These are phyloP conservation scores for Ptyas mucosa DNA, from an alignment of 2,113 vertebrate species.

Conservation along the genomic window DNA sequence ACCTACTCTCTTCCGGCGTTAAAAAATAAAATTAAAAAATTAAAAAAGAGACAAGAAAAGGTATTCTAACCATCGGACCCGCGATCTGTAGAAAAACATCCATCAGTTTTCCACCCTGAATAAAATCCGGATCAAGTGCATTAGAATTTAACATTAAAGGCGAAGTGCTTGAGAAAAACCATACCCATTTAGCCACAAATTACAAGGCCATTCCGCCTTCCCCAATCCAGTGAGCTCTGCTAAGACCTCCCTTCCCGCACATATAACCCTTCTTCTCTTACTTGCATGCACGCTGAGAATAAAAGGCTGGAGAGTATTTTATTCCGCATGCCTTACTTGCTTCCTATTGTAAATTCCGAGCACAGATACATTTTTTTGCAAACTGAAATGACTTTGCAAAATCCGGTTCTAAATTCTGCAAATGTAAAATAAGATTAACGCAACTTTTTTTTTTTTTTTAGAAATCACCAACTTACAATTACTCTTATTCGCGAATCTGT, in stretches of 20 bases:
- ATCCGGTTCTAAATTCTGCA: not conserved
- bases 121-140: not conserved
- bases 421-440: not conserved
- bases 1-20: not conserved
- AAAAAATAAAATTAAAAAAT: not conserved
- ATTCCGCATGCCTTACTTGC: constrained; percentile 29
- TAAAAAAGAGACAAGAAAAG: not conserved
- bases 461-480: constrained; percentile 45
- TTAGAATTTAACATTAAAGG: not conserved
- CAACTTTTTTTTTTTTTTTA: constrained; percentile 8
- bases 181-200: too few species aligned
- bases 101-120: not conserved
- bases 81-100: not conserved
- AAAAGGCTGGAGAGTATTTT: constrained; percentile 1
- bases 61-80: not conserved
- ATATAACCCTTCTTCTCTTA: not conserved
- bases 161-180: not conserved
- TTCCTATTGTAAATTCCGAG: not conserved
- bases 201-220: not conserved
- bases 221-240: not conserved
- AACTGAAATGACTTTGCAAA: constrained; percentile 26
- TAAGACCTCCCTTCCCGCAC: not conserved
- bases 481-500: constrained; percentile 38
- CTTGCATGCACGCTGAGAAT: constrained; percentile 4
- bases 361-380: not conserved